phyloP scores from a whole-genome alignment of 2,888 invertebrate genomes.

The Loripinus fragilis region DNA sequence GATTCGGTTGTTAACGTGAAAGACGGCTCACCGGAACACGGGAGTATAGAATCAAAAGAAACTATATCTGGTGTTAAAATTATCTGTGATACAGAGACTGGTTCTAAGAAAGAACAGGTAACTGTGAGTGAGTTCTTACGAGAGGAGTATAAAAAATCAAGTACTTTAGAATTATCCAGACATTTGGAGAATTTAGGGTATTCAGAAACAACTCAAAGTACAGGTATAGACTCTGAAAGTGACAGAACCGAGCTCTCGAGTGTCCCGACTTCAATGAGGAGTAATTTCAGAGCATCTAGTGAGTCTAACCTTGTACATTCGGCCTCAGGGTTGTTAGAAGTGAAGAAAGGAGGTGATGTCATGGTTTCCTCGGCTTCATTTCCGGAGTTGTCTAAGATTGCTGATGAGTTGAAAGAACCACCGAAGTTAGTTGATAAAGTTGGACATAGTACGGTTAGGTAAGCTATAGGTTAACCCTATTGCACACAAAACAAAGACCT shows the following conservation, averaged over 20 bases:
- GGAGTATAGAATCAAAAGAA: slow-evolving; percentile 56
- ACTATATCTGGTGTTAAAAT: slow-evolving; percentile 45
- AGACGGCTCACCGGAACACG: not conserved
- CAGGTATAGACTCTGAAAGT: slow-evolving; percentile 42
- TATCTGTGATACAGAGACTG: slow-evolving; percentile 37
- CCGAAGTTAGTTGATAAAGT: slow-evolving; percentile 77
- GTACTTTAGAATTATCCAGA: slow-evolving; percentile 16
- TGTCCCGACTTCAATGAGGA: slow-evolving; percentile 36
- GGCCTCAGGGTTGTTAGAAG: slow-evolving; percentile 26
- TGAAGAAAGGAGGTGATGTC: slow-evolving; percentile 38
- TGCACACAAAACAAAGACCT: too few relatives aligned
- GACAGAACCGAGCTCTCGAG: slow-evolving; percentile 47
- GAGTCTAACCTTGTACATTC: slow-evolving; percentile 73
- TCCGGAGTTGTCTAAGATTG: slow-evolving; percentile 72
- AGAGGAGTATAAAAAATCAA: slow-evolving; percentile 66
- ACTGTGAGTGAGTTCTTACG: slow-evolving; percentile 77
- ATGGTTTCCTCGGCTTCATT: slow-evolving; percentile 73
- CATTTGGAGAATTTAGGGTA: not conserved
- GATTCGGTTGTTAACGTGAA: not conserved
- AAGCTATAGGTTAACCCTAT: too few relatives aligned
- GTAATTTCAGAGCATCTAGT: slow-evolving; percentile 65
- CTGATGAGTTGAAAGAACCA: slow-evolving; percentile 53
- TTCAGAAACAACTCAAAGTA: not conserved
- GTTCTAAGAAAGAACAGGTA: slow-evolving; percentile 43
- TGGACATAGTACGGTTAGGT: slow-evolving; percentile 78